These are phyloP conservation scores for Alosa alosa DNA, from an alignment of 2,113 vertebrate genomes.

Conservation along the genomic window DNA sequence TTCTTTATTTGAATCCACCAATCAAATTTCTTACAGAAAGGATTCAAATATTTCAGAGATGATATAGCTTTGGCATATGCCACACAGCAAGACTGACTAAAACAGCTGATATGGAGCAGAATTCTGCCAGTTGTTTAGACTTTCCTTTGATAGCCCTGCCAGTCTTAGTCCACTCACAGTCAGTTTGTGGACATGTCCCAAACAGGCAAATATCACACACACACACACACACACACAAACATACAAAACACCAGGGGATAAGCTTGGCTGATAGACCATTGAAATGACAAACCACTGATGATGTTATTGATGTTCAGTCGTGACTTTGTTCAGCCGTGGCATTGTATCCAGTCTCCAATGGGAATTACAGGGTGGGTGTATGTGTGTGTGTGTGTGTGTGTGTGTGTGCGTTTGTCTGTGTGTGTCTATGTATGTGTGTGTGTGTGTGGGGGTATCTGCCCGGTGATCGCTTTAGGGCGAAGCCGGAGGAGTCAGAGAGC, in stretches of 20 bases:
- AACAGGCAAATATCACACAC: neutral
- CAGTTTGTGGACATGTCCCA: no score
- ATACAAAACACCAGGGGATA: neutral
- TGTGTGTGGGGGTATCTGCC: neutral
- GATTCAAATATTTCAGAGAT: no score
- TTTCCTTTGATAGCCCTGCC: no score
- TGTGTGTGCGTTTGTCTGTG: neutral
- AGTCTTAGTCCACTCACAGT: no score
- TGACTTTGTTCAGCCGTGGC: neutral
- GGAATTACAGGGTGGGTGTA: neutral
- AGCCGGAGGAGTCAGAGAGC: conserved; percentile 9
- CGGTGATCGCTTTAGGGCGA: no score
- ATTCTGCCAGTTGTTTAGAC: no score
- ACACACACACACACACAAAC: neutral
- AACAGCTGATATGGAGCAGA: no score
- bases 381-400: neutral
- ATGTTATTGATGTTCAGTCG: neutral
- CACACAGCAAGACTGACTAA: no score
- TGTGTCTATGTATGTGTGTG: neutral
- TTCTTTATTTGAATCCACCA: no score
- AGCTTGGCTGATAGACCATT: neutral
- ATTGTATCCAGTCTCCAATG: neutral
- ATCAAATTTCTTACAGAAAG: no score
- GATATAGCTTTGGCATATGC: no score
- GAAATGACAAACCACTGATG: neutral